Conservation (phyloP, 2,797 vertebrate genomes). For the Dallia pectoralis region DNA sequence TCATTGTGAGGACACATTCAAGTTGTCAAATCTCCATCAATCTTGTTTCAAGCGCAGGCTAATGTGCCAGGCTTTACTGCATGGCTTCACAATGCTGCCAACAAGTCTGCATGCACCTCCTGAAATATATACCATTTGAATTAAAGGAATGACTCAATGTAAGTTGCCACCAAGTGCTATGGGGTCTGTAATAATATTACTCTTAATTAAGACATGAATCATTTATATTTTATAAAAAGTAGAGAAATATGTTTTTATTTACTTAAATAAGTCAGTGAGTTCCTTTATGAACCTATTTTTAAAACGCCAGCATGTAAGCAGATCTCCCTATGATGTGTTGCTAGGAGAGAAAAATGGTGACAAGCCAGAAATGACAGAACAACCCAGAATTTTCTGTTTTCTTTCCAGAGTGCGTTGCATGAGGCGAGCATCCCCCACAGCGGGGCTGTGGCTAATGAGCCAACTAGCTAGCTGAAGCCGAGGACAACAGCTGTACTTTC, state of each 20-base stretch:
- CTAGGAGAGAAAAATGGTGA: background rate
- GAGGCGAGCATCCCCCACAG: constrained; percentile 53
- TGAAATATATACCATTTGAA: background rate
- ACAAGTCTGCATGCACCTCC: background rate
- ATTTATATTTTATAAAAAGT: background rate
- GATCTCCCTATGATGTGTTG: background rate
- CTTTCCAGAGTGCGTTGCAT: constrained; percentile 53
- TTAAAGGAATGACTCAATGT: background rate
- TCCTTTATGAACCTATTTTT: background rate
- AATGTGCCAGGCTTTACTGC: constrained; percentile 20
- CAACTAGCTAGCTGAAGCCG: constrained; percentile 48
- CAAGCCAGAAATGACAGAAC: constrained; percentile 1
- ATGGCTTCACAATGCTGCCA: background rate
- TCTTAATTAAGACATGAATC: background rate
- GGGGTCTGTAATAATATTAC: background rate
- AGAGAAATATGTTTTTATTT: background rate
- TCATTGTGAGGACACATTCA: constrained; percentile 38
- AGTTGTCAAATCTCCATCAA: constrained; percentile 36
- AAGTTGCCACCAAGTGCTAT: background rate
- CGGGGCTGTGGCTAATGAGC: constrained; percentile 72
- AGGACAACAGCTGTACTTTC: constrained; percentile 44
- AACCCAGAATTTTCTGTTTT: constrained; percentile 40
- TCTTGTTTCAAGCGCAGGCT: background rate
- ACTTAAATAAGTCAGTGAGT: background rate
- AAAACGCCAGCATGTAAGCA: constrained; percentile 4